Evolutionary conservation across 2,797 vertebrate genomes (phyloP).

Genomic region (Arnoldichthys spilopterus): DNA sequence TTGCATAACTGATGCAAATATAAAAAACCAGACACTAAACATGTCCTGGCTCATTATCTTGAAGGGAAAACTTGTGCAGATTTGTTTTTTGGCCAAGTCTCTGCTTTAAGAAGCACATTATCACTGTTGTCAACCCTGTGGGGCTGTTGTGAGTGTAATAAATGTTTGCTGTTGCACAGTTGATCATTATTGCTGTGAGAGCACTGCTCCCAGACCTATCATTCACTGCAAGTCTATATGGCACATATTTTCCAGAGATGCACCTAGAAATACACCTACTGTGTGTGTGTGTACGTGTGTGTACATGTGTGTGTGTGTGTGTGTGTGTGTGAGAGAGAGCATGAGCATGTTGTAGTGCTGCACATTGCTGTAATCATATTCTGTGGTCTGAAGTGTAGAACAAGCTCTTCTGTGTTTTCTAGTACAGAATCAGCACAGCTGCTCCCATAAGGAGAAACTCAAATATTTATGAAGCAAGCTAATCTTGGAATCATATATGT

Average conservation of each 20-base stretch:
- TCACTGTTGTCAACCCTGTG: conserved; percentile 1
- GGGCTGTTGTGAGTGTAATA: conserved; percentile 22
- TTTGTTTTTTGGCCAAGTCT: not conserved
- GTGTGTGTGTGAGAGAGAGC: conserved; percentile 2
- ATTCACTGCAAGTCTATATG: conserved; percentile 10
- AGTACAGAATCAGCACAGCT: conserved; percentile 34
- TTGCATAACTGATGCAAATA: not conserved
- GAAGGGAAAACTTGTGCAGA: not conserved
- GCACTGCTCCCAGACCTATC: conserved; percentile 25
- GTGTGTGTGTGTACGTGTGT: conserved; percentile 18
- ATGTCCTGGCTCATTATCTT: not conserved
- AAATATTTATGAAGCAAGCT: conserved; percentile 49
- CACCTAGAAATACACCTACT: conserved; percentile 11
- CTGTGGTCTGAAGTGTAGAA: conserved; percentile 22
- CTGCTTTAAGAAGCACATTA: not conserved
- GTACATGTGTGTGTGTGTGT: conserved; percentile 5
- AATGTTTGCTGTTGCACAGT: conserved; percentile 21
- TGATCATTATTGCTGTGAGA: conserved; percentile 36
- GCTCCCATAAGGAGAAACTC: conserved; percentile 24
- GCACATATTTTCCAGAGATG: conserved; percentile 17
- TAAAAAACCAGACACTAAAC: not conserved
- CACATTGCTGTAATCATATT: conserved; percentile 32
- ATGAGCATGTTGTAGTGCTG: conserved; percentile 17
- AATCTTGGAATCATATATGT: conserved; percentile 35
- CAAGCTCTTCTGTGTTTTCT: conserved; percentile 10